phyloP scores from a whole-genome alignment of 2,797 vertebrate genomes.

The Oreochromis grahami region DNA sequence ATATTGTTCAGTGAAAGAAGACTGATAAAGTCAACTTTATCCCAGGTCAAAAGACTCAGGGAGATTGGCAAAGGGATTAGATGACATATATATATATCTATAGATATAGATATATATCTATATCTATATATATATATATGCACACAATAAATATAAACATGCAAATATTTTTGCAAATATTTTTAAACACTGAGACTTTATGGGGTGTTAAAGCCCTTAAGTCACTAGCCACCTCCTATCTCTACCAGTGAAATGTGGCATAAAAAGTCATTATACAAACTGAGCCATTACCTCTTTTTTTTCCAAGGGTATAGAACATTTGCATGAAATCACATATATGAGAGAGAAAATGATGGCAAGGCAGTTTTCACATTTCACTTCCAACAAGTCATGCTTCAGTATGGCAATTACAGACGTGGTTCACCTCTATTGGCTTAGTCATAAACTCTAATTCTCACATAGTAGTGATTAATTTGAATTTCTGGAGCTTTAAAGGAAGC shows the following conservation, averaged over 20 bases:
- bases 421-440: slow-evolving; percentile 66
- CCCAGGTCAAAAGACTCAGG: background rate
- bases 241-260: slow-evolving; percentile 54
- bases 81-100: background rate
- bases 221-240: slow-evolving; percentile 30
- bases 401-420: slow-evolving; percentile 70
- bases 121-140: no score
- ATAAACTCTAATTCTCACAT: slow-evolving; percentile 63
- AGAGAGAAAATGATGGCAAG: slow-evolving; percentile 59
- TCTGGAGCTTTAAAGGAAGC: slow-evolving; percentile 43
- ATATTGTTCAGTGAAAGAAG: background rate
- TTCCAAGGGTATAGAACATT: slow-evolving; percentile 58
- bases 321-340: slow-evolving; percentile 70
- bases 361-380: slow-evolving; percentile 71
- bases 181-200: slow-evolving; percentile 1
- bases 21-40: background rate
- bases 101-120: no score
- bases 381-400: slow-evolving; percentile 65
- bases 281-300: slow-evolving; percentile 49
- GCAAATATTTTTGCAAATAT: background rate
- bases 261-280: slow-evolving; percentile 67
- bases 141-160: background rate
- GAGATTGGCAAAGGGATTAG: background rate
- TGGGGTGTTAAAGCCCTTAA: background rate
- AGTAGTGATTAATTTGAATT: slow-evolving; percentile 69